Evolutionary conservation across 2,113 vertebrate genomes (phyloP).

Genomic region (Ploceus nigricollis): DNA sequence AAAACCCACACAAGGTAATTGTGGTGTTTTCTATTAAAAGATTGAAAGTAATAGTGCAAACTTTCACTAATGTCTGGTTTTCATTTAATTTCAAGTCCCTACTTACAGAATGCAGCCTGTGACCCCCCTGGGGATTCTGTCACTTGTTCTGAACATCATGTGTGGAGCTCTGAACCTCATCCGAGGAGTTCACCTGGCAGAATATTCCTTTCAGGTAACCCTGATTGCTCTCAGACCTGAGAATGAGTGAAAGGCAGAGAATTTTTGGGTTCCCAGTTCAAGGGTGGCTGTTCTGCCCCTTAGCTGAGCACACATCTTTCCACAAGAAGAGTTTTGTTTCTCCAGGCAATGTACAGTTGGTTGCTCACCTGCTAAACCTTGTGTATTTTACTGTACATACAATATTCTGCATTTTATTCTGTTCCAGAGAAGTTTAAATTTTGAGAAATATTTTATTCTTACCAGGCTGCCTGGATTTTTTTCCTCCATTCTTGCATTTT

Average conservation of each 20-base stretch:
- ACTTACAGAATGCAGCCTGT: constrained; percentile 84
- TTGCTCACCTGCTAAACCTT: background rate
- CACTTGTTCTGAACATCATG: constrained; percentile 93
- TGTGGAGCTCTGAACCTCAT: constrained; percentile 93
- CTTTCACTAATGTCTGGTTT: background rate
- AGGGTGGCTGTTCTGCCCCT: background rate
- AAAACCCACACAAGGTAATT: background rate
- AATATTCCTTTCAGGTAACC: constrained; percentile 89
- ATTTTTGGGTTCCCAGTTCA: background rate
- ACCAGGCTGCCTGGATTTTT: background rate
- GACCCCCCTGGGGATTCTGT: constrained; percentile 86
- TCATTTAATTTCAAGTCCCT: constrained; percentile 64
- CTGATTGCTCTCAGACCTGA: background rate
- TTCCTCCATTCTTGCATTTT: background rate
- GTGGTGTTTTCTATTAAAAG: background rate
- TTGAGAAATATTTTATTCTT: background rate
- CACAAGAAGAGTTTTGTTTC: background rate
- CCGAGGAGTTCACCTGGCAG: constrained; percentile 89
- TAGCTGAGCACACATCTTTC: background rate
- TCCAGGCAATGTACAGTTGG: background rate
- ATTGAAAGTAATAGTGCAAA: background rate
- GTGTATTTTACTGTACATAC: rapidly evolving
- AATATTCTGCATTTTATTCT: background rate
- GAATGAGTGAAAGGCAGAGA: background rate
- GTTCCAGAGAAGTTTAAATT: background rate